Conservation (phyloP, 1,140 invertebrate species). For the Zaprionus inermis region DNA sequence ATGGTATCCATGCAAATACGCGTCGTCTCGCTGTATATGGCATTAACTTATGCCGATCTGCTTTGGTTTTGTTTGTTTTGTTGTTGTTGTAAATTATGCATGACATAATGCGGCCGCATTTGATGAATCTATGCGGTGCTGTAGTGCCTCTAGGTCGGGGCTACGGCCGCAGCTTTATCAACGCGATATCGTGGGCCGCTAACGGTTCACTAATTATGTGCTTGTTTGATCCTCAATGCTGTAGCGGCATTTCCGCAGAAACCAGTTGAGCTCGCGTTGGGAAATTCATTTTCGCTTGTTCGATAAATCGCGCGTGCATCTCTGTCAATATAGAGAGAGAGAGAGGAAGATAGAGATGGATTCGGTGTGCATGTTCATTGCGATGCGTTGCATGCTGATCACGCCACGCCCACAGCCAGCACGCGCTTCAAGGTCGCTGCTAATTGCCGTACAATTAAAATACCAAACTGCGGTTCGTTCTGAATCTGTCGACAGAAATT, state of each 20-base stretch:
- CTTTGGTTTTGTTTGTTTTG: slow-evolving; percentile 38
- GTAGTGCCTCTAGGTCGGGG: slow-evolving; percentile 23
- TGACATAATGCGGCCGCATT: slow-evolving; percentile 60
- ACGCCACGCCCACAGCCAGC: slow-evolving; percentile 36
- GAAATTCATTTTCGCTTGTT: slow-evolving; percentile 5
- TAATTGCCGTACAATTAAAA: slow-evolving; percentile 52
- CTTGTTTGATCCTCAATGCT: slow-evolving; percentile 15
- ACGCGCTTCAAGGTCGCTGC: slow-evolving; percentile 40
- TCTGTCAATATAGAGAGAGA: slow-evolving; percentile 23
- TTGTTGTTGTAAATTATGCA: slow-evolving; percentile 28
- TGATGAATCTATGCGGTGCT: background rate
- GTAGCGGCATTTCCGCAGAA: slow-evolving; percentile 58
- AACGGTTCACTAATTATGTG: slow-evolving; percentile 36
- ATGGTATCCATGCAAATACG: slow-evolving; percentile 54
- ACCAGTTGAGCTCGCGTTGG: slow-evolving; percentile 47
- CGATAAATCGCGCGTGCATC: slow-evolving; percentile 19
- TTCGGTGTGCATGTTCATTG: background rate
- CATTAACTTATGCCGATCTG: slow-evolving; percentile 54
- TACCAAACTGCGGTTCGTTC: slow-evolving; percentile 18
- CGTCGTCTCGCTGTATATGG: slow-evolving; percentile 10
- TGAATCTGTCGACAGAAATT: background rate
- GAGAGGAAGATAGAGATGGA: background rate
- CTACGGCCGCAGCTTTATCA: slow-evolving; percentile 43
- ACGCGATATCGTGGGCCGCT: slow-evolving; percentile 1
- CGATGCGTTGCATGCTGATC: slow-evolving; percentile 47